These are phyloP conservation scores for Tamandua tetradactyla DNA, from an alignment of 2,797 vertebrate genomes.

Conservation along the genomic window DNA sequence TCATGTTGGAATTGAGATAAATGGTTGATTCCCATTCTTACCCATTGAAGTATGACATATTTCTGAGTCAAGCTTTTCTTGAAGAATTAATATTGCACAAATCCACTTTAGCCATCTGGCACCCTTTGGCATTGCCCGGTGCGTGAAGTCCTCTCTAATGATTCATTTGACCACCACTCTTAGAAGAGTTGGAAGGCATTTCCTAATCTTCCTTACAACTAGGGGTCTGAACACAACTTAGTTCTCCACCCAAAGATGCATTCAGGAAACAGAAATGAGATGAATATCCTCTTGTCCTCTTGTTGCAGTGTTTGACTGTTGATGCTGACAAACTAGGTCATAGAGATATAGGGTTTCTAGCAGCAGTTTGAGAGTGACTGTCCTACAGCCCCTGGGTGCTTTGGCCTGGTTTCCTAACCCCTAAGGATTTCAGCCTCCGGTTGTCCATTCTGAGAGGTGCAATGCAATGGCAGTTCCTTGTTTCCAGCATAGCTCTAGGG, in stretches of 20 bases:
- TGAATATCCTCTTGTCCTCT: background rate
- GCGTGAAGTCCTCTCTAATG: background rate
- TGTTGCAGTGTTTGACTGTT: rapidly evolving
- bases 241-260: background rate
- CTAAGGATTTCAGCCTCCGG: background rate
- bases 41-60: background rate
- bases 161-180: background rate
- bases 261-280: background rate
- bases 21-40: background rate
- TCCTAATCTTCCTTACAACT: background rate
- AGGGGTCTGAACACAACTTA: background rate
- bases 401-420: background rate
- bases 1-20: background rate
- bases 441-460: background rate
- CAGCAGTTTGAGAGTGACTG: rapidly evolving
- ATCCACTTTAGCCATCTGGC: background rate
- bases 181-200: background rate
- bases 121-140: rapidly evolving
- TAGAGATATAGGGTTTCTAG: background rate
- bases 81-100: background rate
- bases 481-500: background rate
- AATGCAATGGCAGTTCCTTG: background rate
- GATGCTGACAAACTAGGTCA: rapidly evolving
- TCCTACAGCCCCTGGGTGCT: background rate
- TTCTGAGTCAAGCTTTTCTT: background rate